Conservation (phyloP, 30 jellyfish, hydroid and myxozoan genomes). For the Clytia hemisphaerica region DNA sequence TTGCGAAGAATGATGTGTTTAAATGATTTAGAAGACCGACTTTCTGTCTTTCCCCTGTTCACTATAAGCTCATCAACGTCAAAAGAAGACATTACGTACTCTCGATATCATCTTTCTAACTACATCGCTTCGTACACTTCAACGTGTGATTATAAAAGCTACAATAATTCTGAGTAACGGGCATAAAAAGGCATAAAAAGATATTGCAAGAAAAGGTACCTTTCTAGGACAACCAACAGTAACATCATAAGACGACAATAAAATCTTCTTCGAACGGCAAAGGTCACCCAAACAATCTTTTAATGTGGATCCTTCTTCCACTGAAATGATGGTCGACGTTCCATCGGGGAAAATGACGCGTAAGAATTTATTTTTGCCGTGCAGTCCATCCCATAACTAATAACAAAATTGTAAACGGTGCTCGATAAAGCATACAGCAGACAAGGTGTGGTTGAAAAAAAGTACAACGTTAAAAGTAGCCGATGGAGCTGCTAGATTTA, state of each 20-base stretch:
- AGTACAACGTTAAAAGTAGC: too few species aligned
- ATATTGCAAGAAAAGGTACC: slow-evolving; percentile 21
- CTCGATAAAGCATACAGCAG: too few species aligned
- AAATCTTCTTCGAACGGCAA: slow-evolving; percentile 53
- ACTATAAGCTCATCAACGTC: too few species aligned
- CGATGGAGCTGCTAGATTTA: too few species aligned
- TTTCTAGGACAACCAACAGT: slow-evolving; percentile 44
- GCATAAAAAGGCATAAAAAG: background rate
- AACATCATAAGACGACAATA: slow-evolving; percentile 54
- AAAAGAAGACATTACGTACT: background rate
- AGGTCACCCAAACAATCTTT: slow-evolving; percentile 40
- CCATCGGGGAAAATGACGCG: slow-evolving; percentile 91
- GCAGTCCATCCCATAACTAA: slow-evolving; percentile 36
- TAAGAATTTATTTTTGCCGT: slow-evolving; percentile 28
- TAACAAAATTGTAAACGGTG: too few species aligned
- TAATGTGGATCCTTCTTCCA: slow-evolving; percentile 50
- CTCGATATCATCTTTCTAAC: too few species aligned
- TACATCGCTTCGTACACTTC: too few species aligned
- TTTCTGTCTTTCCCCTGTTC: too few species aligned
- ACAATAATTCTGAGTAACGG: background rate
- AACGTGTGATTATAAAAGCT: too few species aligned
- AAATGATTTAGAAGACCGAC: too few species aligned
- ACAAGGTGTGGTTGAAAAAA: too few species aligned
- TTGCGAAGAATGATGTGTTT: background rate
- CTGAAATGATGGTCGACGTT: slow-evolving; percentile 60